Percentiles rank a stretch among this genome's conserved stretches.
These are phyloP conservation scores for Leucosticte australis DNA, from an alignment of 2,113 vertebrate genomes.

Conservation along the genomic window DNA sequence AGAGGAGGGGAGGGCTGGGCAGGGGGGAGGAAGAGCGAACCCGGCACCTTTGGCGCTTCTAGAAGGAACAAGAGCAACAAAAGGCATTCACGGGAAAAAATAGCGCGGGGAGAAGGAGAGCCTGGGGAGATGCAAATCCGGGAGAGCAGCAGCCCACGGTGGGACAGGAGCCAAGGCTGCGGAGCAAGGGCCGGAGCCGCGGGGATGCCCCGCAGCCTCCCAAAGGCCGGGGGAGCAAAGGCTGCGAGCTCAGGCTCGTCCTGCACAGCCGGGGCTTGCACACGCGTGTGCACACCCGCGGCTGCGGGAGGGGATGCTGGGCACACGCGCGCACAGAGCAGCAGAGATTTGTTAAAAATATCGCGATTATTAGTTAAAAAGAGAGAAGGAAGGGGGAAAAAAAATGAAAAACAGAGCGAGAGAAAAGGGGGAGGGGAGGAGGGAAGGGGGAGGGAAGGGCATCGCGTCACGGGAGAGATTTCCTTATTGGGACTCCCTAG, in stretches of 20 bases:
- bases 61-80: constrained; percentile 20
- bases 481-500: constrained; percentile 90
- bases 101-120: background rate
- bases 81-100: background rate
- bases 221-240: rapidly evolving
- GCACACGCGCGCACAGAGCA: background rate
- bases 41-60: background rate
- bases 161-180: constrained; percentile 21
- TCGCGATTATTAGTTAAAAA: background rate
- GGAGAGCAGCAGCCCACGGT: background rate
- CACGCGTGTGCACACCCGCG: background rate
- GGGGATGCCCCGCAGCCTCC: background rate
- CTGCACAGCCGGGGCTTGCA: background rate
- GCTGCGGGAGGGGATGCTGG: background rate
- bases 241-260: background rate
- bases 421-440: background rate
- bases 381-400: background rate
- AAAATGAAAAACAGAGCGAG: background rate
- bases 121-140: constrained; percentile 6
- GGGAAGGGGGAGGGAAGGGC: background rate
- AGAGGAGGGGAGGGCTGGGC: too few relatives aligned
- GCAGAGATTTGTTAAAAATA: background rate
- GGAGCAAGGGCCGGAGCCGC: background rate
- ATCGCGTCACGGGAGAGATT: constrained; percentile 84
- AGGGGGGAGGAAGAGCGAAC: background rate